These are phyloP conservation scores for Hapalemur alaotrensis DNA, from an alignment of 2,797 vertebrate species.

Conservation along the genomic window DNA sequence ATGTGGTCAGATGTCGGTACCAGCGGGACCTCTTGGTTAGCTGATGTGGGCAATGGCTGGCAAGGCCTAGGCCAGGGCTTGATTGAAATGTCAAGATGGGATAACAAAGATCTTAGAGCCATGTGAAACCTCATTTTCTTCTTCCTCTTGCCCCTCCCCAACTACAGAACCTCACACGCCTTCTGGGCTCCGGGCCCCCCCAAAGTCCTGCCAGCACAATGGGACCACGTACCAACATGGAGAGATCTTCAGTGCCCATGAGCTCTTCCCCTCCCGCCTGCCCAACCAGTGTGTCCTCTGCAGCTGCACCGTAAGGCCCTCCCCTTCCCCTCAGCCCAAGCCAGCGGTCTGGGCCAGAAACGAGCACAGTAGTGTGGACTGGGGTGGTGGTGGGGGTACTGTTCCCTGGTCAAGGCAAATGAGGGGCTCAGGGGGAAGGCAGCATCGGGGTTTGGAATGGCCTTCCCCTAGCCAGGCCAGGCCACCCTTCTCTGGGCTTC, in stretches of 20 bases:
- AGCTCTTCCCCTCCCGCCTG: slow-evolving; percentile 92
- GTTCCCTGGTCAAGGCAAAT: background rate
- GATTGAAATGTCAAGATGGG: background rate
- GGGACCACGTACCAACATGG: slow-evolving; percentile 93
- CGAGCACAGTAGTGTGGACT: background rate
- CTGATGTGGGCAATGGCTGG: background rate
- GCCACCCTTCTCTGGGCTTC: background rate
- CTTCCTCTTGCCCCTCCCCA: background rate
- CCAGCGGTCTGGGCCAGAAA: background rate
- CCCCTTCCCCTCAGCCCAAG: background rate
- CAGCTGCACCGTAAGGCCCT: slow-evolving; percentile 92
- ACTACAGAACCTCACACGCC: slow-evolving; percentile 89
- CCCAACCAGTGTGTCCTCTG: slow-evolving; percentile 96
- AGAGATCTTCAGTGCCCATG: slow-evolving; percentile 91
- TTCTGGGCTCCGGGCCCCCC: slow-evolving; percentile 90
- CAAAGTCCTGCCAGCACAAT: slow-evolving; percentile 92
- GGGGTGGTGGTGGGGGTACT: background rate
- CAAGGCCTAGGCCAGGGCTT: background rate
- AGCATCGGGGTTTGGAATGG: background rate
- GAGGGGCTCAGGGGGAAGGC: background rate
- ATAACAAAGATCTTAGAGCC: background rate
- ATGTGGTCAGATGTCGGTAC: background rate
- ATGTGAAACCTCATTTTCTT: background rate
- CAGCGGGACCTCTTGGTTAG: background rate
- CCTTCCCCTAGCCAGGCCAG: background rate